These are phyloP conservation scores for Cacatua alba DNA, from an alignment of 2,113 vertebrate species.

Conservation along the genomic window DNA sequence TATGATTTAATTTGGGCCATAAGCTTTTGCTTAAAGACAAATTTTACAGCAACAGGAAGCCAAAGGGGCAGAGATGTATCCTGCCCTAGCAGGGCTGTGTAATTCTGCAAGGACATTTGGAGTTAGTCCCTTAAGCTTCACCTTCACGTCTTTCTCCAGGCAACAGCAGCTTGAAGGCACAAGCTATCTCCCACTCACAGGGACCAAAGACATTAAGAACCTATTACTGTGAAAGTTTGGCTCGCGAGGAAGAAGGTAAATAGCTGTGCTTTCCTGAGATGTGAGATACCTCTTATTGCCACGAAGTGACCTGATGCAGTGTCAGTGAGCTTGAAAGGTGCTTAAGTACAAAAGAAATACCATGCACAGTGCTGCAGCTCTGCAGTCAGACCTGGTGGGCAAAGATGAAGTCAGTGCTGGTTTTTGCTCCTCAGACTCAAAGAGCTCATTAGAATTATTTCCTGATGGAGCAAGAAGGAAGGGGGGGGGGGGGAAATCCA, in stretches of 20 bases:
- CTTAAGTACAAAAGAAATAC: background rate
- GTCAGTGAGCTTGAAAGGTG: background rate
- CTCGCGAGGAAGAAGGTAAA: background rate
- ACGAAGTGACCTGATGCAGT: background rate
- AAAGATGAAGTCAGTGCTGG: background rate
- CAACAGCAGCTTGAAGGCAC: background rate
- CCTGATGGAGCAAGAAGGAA: background rate
- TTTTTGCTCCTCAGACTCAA: background rate
- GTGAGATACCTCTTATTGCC: background rate
- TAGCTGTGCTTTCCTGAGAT: background rate
- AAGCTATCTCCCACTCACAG: background rate
- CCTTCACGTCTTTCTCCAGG: background rate
- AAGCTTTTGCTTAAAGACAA: background rate
- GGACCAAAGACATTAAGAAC: background rate
- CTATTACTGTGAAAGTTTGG: background rate
- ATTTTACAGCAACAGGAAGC: background rate
- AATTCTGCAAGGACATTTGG: background rate
- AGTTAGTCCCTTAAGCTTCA: background rate
- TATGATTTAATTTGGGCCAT: background rate
- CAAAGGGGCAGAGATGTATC: accelerated
- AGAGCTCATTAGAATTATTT: background rate
- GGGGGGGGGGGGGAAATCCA: accelerated
- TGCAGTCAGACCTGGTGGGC: accelerated
- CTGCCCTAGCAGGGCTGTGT: background rate
- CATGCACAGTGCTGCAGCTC: background rate